A percentile compares a stretch with the other conserved stretches of the same genome.
These are phyloP conservation scores for Acropora tenuis DNA, from an alignment of 64 coral and sea anemone genomes.

Conservation along the genomic window DNA sequence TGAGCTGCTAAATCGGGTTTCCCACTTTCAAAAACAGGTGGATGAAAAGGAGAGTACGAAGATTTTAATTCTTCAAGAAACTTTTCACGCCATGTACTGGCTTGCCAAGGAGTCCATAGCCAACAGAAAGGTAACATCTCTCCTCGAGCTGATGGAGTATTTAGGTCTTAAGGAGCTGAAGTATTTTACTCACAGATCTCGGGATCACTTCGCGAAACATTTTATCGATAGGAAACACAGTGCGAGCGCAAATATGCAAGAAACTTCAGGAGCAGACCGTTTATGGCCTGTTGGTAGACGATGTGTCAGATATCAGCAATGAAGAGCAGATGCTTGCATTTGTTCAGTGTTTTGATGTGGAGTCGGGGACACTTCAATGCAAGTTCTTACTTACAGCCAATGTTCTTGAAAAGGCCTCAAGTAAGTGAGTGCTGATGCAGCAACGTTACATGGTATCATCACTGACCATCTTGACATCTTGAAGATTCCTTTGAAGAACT, in stretches of 20 bases:
- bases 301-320: slow-evolving; percentile 17
- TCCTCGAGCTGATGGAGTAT: slow-evolving; percentile 38
- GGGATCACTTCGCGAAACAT: slow-evolving; percentile 12
- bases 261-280: not conserved
- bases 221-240: slow-evolving; percentile 35
- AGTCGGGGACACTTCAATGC: slow-evolving; percentile 29
- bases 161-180: slow-evolving; percentile 34
- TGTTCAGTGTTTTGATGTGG: slow-evolving; percentile 54
- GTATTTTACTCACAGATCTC: slow-evolving; percentile 25
- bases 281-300: slow-evolving; percentile 15
- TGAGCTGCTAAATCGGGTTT: slow-evolving; percentile 47
- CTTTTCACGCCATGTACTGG: slow-evolving; percentile 47
- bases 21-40: slow-evolving; percentile 34
- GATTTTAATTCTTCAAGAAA: slow-evolving; percentile 44
- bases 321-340: slow-evolving; percentile 37
- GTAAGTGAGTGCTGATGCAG: slow-evolving; percentile 59
- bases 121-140: slow-evolving; percentile 50
- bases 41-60: slow-evolving; percentile 54
- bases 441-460: slow-evolving; percentile 37
- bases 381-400: slow-evolving; percentile 64
- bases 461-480: slow-evolving; percentile 17
- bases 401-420: slow-evolving; percentile 51
- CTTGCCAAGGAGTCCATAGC: slow-evolving; percentile 48
- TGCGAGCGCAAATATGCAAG: not conserved
- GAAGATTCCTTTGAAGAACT: slow-evolving; percentile 47